Evolutionary conservation across 2,888 invertebrate genomes (phyloP).

Genomic region (Macrosoma leucophasiata): DNA sequence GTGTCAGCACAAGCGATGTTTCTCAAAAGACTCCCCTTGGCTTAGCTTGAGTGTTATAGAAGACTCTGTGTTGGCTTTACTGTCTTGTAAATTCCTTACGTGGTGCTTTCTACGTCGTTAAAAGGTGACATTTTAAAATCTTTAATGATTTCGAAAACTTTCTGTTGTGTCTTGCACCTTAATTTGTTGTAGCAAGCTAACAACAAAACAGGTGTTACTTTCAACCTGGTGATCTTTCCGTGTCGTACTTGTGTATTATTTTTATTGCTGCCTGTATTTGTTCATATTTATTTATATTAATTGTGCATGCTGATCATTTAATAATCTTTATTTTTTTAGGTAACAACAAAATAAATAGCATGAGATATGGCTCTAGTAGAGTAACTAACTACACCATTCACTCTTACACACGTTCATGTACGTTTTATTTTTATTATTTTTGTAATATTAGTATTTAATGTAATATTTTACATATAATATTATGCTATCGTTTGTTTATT

Average conservation of each 20-base stretch:
- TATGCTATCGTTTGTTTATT: no score
- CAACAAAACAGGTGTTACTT: no score
- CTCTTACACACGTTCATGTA: constrained; percentile 63
- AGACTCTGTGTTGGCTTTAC: constrained; percentile 35
- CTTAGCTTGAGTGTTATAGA: constrained; percentile 59
- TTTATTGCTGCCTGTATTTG: no score
- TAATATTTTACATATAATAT: no score
- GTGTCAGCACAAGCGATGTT: constrained; percentile 56
- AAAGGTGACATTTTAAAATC: no score
- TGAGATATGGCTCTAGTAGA: constrained; percentile 63
- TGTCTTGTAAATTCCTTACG: constrained; percentile 37
- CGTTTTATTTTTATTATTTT: constrained; percentile 35
- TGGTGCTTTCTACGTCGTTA: constrained; percentile 43
- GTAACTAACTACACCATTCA: constrained; percentile 51
- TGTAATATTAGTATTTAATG: no score
- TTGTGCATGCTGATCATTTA: constrained; percentile 44
- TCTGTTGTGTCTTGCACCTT: constrained; percentile 5
- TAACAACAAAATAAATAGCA: constrained; percentile 57
- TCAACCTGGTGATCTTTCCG: no score
- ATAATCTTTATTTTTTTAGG: constrained; percentile 53
- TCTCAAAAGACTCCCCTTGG: constrained; percentile 41
- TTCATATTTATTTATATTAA: no score
- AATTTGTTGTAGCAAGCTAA: no score
- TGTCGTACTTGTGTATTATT: no score
- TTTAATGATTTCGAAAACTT: no score